Evolutionary conservation across 2,113 vertebrate species (phyloP).

Genomic region (Dryoscopus gambensis): DNA sequence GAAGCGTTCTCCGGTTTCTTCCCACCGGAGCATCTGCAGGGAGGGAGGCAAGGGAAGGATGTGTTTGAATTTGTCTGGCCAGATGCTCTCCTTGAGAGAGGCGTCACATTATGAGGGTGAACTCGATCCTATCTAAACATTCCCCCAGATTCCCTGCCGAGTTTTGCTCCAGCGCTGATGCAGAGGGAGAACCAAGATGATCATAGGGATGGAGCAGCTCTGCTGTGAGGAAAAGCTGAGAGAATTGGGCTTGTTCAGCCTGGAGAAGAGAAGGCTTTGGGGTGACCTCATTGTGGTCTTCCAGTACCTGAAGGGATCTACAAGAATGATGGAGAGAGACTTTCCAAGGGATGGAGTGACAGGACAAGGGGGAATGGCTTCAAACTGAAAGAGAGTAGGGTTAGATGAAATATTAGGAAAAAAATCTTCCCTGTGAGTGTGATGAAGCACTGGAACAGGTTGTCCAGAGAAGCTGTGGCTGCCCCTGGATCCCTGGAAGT

Average conservation of each 20-base stretch:
- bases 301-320: not conserved
- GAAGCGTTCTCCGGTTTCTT: not conserved
- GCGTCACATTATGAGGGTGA: accelerated
- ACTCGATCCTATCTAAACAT: not conserved
- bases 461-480: not conserved
- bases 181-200: not conserved
- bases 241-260: not conserved
- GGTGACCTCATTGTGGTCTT: accelerated
- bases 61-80: not conserved
- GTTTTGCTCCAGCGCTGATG: not conserved
- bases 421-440: not conserved
- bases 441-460: accelerated
- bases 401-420: not conserved
- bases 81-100: not conserved
- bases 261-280: not conserved
- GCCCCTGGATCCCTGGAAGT: not conserved
- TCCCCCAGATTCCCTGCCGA: not conserved
- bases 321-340: not conserved
- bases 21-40: not conserved
- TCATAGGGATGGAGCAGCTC: not conserved
- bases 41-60: not conserved
- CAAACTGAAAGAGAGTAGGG: not conserved
- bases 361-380: not conserved
- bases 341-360: not conserved
- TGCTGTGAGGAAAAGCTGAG: not conserved